These are phyloP conservation scores for Conus betulinus DNA, from an alignment of 1,140 invertebrate species.

Conservation along the genomic window DNA sequence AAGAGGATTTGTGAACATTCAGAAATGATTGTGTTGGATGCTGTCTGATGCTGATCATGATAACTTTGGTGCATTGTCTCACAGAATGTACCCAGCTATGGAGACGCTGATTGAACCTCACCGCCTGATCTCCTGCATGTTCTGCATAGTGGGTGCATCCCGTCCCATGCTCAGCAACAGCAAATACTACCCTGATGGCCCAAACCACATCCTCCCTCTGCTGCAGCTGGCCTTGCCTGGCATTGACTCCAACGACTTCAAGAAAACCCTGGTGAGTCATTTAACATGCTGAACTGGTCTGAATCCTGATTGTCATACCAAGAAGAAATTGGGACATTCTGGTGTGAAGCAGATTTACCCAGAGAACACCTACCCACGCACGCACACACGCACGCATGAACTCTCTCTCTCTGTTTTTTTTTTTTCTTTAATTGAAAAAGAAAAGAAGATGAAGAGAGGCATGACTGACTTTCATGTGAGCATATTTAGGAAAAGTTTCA, in stretches of 20 bases:
- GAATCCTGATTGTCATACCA: background rate
- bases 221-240: constrained; percentile 88
- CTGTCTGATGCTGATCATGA: no score
- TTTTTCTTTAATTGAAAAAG: no score
- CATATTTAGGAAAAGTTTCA: no score
- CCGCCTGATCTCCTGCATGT: constrained; percentile 86
- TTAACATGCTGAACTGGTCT: constrained; percentile 31
- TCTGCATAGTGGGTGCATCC: constrained; percentile 84
- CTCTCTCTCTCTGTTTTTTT: no score
- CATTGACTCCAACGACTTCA: constrained; percentile 92
- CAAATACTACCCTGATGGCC: constrained; percentile 84
- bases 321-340: background rate
- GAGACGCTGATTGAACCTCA: constrained; percentile 93
- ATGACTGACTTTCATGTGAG: no score
- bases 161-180: constrained; percentile 79
- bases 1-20: no score
- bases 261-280: constrained; percentile 84
- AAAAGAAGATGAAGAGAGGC: no score
- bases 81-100: constrained; percentile 79
- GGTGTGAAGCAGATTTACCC: background rate
- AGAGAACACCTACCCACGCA: background rate
- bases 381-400: no score
- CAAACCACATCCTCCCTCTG: constrained; percentile 87
- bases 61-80: background rate
- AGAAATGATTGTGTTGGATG: no score